These are phyloP conservation scores for Columbina picui DNA, from an alignment of 2,113 vertebrate genomes.

Conservation along the genomic window DNA sequence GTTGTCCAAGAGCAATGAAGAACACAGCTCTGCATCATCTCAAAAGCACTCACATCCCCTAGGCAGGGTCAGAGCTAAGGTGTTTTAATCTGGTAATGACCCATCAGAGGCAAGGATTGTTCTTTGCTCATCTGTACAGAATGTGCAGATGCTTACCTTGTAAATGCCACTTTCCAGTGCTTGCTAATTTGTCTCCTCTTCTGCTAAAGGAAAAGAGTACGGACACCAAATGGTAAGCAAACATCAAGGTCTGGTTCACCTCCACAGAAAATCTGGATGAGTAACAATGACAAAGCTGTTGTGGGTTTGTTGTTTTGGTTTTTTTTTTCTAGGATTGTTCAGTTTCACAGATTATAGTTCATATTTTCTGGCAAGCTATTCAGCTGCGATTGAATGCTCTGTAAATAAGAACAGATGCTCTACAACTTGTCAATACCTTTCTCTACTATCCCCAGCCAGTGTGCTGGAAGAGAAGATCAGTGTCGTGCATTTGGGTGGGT, in stretches of 20 bases:
- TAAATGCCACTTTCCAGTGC: neutral
- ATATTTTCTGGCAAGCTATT: neutral
- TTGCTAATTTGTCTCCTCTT: neutral
- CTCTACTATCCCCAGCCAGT: neutral
- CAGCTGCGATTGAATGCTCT: neutral
- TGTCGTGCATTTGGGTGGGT: neutral
- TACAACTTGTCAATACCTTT: neutral
- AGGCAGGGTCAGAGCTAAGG: neutral
- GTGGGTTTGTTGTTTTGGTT: too few species aligned
- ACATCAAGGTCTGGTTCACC: neutral
- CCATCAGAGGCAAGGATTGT: neutral
- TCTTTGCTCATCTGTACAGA: neutral
- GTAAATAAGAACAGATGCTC: neutral
- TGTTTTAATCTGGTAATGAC: neutral
- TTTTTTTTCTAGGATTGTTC: neutral
- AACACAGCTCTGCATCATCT: neutral
- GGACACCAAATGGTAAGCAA: neutral
- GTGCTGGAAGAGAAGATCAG: neutral
- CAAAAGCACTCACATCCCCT: neutral
- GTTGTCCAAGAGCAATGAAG: neutral
- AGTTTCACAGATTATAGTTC: neutral
- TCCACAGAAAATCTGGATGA: neutral
- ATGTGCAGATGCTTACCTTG: neutral
- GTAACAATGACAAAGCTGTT: neutral
- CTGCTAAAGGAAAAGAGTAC: neutral